Conservation (phyloP, 2,888 invertebrate genomes). For the Hypselothyrea guttata region DNA sequence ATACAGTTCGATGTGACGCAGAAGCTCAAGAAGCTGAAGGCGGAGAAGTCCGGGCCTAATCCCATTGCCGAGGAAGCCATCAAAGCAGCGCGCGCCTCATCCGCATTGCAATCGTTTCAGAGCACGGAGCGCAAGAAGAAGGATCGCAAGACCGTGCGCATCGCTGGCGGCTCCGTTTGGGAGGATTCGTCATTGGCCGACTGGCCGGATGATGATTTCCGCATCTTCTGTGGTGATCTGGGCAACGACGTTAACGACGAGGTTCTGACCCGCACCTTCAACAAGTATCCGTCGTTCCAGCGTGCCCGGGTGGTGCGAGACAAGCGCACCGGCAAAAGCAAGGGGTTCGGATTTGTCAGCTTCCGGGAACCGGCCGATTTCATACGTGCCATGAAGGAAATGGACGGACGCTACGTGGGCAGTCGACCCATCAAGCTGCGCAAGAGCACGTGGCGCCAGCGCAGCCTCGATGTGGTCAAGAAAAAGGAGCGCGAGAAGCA, state of each 20-base stretch:
- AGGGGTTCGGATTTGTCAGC: slow-evolving; percentile 99
- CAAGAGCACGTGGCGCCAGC: slow-evolving; percentile 97
- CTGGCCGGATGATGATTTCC: slow-evolving; percentile 99
- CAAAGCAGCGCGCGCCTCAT: slow-evolving; percentile 85
- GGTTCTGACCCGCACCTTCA: slow-evolving; percentile 96
- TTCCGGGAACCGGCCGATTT: slow-evolving; percentile 99
- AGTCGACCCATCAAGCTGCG: slow-evolving; percentile 98
- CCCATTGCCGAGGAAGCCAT: slow-evolving; percentile 86
- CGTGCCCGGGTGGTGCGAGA: slow-evolving; percentile 98
- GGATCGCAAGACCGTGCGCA: slow-evolving; percentile 87
- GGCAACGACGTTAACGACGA: slow-evolving; percentile 99
- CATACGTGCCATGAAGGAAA: slow-evolving; percentile 99
- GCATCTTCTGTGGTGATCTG: slow-evolving; percentile 99
- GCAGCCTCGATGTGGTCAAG: slow-evolving; percentile 95
- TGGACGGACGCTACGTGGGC: slow-evolving; percentile 99
- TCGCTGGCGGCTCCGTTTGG: slow-evolving; percentile 97
- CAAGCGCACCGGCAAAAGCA: slow-evolving; percentile 98
- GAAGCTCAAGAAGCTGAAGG: slow-evolving; percentile 85
- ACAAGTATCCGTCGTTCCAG: slow-evolving; percentile 95
- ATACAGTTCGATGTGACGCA: slow-evolving; percentile 85
- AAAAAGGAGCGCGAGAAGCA: slow-evolving; percentile 98
- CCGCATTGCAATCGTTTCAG: slow-evolving; percentile 84
- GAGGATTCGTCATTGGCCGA: slow-evolving; percentile 96
- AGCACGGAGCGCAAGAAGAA: slow-evolving; percentile 83
- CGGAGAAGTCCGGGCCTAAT: slow-evolving; percentile 86